Evolutionary conservation across 1,140 invertebrate genomes (phyloP), one percentile per base, ranked within the genome.

Genomic region (Ceratitis capitata): DNA sequence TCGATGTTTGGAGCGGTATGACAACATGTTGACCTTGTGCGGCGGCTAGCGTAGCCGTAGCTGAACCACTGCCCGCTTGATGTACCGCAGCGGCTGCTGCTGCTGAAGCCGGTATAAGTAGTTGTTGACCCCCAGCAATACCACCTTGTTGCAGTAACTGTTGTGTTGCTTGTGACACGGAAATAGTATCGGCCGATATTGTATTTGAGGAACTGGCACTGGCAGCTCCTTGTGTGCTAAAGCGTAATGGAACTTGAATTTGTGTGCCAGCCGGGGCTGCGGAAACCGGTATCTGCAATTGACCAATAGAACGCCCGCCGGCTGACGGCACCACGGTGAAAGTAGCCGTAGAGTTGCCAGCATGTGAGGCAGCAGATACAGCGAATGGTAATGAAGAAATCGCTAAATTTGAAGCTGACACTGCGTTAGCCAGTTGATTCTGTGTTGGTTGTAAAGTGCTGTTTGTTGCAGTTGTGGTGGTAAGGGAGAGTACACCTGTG

Each of bases 1-100:
- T 89, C 7, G 90, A 91, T 5, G 90, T 91, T 32, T 91, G 91
- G 86, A 91, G 35, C 3, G 91, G 91, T 84, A 92, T 91, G 9
- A 91, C 89, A 88, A 91, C 91, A 19, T 91, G 90, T 61, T 91
- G 90, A 3, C 89, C 85, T 23, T 85, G 86, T 12, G 83, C 85
- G 4, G 32, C 64, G 88, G 51, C 85, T 88, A 88, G 58, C 89
- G 89, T 23, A 23, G 35, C 29, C 26, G 86, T 58, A 10, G 61
- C 51, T 26, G 83, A 5, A n/a, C 35, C 9, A 58, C 16, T 51
- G 7, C 51, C 56, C 29, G 47, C 45, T 74, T 56, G 56, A 26
- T 78, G 61, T 51, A n/a, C n/a, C n/a, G n/a, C n/a, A n/a, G 49
- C 82, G 10, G 53, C 29, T 12, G 56, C 29, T 7, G 78, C 58